A percentile compares a stretch with the other conserved stretches of the same genome.
These are phyloP conservation scores for Cataglyphis albicans DNA, from an alignment of 2,888 invertebrate species.

Conservation along the genomic window DNA sequence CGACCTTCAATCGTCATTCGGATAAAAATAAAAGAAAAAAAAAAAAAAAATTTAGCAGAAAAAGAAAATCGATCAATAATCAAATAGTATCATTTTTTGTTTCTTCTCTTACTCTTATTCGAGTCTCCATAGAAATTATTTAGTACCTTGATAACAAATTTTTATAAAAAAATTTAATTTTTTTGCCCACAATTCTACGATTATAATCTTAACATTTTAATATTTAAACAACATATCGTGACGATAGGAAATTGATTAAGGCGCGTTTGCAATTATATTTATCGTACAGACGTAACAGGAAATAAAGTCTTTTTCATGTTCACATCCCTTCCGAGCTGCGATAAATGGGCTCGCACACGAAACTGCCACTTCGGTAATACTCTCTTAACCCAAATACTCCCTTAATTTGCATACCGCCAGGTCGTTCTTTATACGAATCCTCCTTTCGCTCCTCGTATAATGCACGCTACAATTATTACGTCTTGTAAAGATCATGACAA, in stretches of 20 bases:
- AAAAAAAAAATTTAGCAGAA: background rate
- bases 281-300: background rate
- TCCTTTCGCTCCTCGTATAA: constrained; percentile 17
- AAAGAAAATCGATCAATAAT: constrained; percentile 9
- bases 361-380: constrained; percentile 52
- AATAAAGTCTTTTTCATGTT: constrained; percentile 59
- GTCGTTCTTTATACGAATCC: constrained; percentile 56
- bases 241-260: background rate
- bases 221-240: background rate
- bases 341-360: constrained; percentile 33
- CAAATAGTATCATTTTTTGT: background rate
- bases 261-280: background rate
- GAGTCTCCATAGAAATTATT: background rate
- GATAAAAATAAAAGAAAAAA: background rate
- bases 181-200: constrained; percentile 1
- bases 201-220: background rate
- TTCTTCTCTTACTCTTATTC: background rate
- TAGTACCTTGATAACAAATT: background rate
- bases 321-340: constrained; percentile 32
- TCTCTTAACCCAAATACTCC: constrained; percentile 72
- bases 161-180: background rate
- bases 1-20: background rate
- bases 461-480: constrained; percentile 53
- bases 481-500: constrained; percentile 51
- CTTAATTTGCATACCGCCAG: constrained; percentile 68